Conservation (phyloP, 2,888 invertebrate genomes). For the Caenorhabditis japonica region DNA sequence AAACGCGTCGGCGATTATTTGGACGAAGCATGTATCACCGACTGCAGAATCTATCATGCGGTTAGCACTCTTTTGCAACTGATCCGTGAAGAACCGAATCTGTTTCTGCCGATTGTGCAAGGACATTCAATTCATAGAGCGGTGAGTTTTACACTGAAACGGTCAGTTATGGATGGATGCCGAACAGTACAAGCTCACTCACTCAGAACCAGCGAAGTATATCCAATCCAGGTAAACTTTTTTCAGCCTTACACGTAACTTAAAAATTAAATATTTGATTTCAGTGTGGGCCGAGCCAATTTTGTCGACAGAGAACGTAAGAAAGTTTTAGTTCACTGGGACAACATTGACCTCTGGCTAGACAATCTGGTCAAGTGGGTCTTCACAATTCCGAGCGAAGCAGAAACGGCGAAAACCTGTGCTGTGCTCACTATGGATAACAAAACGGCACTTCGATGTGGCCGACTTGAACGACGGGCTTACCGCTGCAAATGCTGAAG, state of each 20-base stretch:
- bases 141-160: conserved; percentile 7
- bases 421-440: conserved; percentile 29
- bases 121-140: too few relatives aligned
- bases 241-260: too few relatives aligned
- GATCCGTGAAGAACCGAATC: too few relatives aligned
- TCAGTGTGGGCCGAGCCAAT: not conserved
- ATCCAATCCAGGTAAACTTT: too few relatives aligned
- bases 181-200: conserved; percentile 9
- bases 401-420: not conserved
- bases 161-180: not conserved
- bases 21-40: conserved; percentile 24
- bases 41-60: conserved; percentile 1
- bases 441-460: conserved; percentile 7
- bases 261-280: too few relatives aligned
- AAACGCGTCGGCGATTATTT: conserved; percentile 5
- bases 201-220: conserved; percentile 1
- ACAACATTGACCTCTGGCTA: not conserved
- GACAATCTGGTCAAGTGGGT: not conserved
- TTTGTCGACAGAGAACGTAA: not conserved
- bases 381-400: not conserved
- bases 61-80: conserved; percentile 3
- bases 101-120: too few relatives aligned
- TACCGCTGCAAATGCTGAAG: conserved; percentile 8
- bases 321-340: not conserved
- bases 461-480: not conserved